Evolutionary conservation across 2,888 invertebrate species (phyloP).

Genomic region (Philonicus albiceps): DNA sequence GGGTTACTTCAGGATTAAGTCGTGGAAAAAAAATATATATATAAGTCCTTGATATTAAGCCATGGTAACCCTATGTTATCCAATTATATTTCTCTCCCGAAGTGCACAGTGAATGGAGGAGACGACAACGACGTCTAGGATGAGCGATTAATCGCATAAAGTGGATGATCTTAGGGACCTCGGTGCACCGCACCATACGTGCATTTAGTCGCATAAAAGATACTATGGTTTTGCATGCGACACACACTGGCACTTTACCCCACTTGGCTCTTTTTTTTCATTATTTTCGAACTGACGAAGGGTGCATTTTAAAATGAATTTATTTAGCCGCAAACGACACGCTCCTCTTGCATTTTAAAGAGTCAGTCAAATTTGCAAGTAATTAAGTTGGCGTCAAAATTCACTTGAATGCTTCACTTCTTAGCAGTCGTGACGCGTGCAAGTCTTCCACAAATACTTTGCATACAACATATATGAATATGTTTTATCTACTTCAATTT

Average conservation of each 20-base stretch:
- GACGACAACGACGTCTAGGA: not conserved
- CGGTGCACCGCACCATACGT: not conserved
- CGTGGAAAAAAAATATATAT: not conserved
- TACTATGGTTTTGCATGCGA: not conserved
- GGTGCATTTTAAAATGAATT: conserved; percentile 3
- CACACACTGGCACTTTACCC: not conserved
- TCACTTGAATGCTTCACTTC: conserved; percentile 3
- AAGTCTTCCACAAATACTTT: not conserved
- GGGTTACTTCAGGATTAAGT: conserved; percentile 7
- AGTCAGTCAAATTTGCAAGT: not conserved
- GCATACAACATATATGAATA: not conserved
- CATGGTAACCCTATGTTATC: conserved; percentile 29
- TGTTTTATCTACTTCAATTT: too few species aligned
- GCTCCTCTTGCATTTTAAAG: not conserved
- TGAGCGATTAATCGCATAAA: conserved; percentile 2
- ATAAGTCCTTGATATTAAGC: conserved; percentile 32
- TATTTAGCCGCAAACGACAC: not conserved
- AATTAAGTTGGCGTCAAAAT: conserved; percentile 29
- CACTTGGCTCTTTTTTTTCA: not conserved
- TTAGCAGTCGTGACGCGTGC: not conserved
- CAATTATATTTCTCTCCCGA: conserved; percentile 16
- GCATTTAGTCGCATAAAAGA: not conserved
- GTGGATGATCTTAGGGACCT: not conserved
- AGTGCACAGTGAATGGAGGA: not conserved
- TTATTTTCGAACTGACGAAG: not conserved